Evolutionary conservation across 2,797 vertebrate genomes (phyloP).

Genomic region (Lerista edwardsae): DNA sequence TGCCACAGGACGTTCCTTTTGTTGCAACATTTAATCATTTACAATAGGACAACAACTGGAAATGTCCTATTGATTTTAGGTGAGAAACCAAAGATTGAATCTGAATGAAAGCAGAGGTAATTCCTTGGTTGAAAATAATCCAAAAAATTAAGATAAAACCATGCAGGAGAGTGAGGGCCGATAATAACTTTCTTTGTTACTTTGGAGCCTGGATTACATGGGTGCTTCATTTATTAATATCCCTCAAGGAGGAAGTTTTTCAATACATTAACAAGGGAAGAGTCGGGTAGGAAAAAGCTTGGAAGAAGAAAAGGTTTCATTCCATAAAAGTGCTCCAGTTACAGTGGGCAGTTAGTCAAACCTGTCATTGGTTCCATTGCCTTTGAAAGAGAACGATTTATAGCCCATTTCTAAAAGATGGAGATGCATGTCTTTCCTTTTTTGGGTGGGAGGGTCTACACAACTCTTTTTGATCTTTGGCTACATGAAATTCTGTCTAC

Average conservation of each 20-base stretch:
- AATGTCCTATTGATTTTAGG: conserved; percentile 44
- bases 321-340: conserved; percentile 50
- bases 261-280: conserved; percentile 48
- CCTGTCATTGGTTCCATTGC: conserved; percentile 44
- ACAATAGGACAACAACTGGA: neutral
- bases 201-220: conserved; percentile 24
- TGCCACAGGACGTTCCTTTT: neutral
- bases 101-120: conserved; percentile 3
- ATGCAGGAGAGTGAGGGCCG: neutral
- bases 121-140: conserved; percentile 19
- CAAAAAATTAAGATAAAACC: neutral
- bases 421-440: conserved; percentile 27
- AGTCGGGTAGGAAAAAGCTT: conserved; percentile 50
- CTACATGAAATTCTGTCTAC: conserved; percentile 38
- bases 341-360: conserved; percentile 52
- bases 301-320: conserved; percentile 20
- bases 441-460: conserved; percentile 44
- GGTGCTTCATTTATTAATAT: conserved; percentile 27
- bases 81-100: conserved; percentile 19
- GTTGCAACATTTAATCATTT: conserved; percentile 30
- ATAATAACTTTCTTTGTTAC: conserved; percentile 24
- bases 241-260: conserved; percentile 38
- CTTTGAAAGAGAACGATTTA: conserved; percentile 49
- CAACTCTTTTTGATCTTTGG: conserved; percentile 34
- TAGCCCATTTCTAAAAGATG: conserved; percentile 45